Evolutionary conservation across 2,888 invertebrate genomes (phyloP), one percentile per base, ranked within the genome.

Genomic region (Lissocephala sabroskyi): DNA sequence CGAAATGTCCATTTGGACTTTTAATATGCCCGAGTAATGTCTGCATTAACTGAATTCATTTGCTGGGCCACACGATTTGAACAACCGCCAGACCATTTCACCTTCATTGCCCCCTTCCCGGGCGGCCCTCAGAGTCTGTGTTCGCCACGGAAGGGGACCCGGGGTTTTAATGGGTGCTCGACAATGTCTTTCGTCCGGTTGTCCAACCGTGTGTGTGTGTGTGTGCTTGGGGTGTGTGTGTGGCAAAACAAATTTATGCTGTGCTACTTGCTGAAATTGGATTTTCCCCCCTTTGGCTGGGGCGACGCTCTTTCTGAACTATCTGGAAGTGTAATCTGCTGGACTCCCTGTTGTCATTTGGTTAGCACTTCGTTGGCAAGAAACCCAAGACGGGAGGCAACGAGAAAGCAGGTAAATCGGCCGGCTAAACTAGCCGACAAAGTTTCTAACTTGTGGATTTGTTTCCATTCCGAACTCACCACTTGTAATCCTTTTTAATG

Each of bases 11-110:
- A 70, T 70, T 75, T 70, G 75, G 77, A 67, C 78, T 75, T 80
- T 79, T 79, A 79, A 79, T 80, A 80, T 70, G 75, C 71, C 73
- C 64, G 70, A 80, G 68, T 75, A 79, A 79, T 79, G 79, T 65
- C 73, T 70, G 76, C 79, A 80, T 79, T 79, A 80, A 80, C 79
- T 62, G 75, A 79, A 79, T 80, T 80, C 79, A 77, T 77, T 79
- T 78, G 74, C 63, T 61, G 64, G 47, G 56, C 65, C 37, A 43
- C 56, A 56, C 16, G 16, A 26, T 18, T 19, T 37, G n/a, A 35
- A 23, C 41, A 17, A n/a, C 44, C 42, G 44, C 36, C 47, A 16
- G 23, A 14, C 13, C 14, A 14, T 13, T 36, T 7, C 32, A 16
- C 13, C 19, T 29, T 14, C 18, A 13, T 23, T 63, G 59, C 50